Evolutionary conservation across 2,113 vertebrate genomes (phyloP).

Genomic region (Boleophthalmus pectinirostris): DNA sequence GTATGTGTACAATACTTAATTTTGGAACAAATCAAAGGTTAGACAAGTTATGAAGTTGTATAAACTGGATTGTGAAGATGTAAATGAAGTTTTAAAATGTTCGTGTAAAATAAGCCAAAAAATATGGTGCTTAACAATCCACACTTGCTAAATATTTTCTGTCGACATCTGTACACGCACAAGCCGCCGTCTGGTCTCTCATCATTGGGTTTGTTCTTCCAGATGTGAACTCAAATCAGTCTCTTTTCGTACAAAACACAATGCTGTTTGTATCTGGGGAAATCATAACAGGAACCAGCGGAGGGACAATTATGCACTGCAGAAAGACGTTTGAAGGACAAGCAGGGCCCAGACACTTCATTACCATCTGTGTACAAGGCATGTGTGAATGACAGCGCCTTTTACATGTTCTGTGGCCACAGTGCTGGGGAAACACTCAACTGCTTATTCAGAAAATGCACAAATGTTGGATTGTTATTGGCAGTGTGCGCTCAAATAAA

Average conservation of each 20-base stretch:
- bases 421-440: background rate
- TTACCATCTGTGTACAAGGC: slow-evolving; percentile 37
- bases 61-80: background rate
- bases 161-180: slow-evolving; percentile 44
- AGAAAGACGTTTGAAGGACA: slow-evolving; percentile 34
- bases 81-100: background rate
- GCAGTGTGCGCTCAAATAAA: background rate
- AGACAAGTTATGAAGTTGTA: background rate
- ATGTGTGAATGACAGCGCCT: slow-evolving; percentile 28
- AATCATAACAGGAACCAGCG: slow-evolving; percentile 62
- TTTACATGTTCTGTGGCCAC: slow-evolving; percentile 15
- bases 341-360: slow-evolving; percentile 50
- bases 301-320: slow-evolving; percentile 3
- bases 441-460: slow-evolving; percentile 1
- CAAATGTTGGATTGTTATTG: background rate
- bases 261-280: slow-evolving; percentile 52
- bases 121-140: slow-evolving; percentile 6
- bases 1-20: background rate
- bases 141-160: slow-evolving; percentile 23
- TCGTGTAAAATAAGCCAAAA: background rate
- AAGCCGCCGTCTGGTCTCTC: slow-evolving; percentile 33
- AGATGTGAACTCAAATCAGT: slow-evolving; percentile 64
- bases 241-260: slow-evolving; percentile 32
- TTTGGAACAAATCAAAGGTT: background rate
- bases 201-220: slow-evolving; percentile 46